These are phyloP conservation scores for Enteromius argenteus DNA, from an alignment of 2,797 vertebrate species.

Conservation along the genomic window DNA sequence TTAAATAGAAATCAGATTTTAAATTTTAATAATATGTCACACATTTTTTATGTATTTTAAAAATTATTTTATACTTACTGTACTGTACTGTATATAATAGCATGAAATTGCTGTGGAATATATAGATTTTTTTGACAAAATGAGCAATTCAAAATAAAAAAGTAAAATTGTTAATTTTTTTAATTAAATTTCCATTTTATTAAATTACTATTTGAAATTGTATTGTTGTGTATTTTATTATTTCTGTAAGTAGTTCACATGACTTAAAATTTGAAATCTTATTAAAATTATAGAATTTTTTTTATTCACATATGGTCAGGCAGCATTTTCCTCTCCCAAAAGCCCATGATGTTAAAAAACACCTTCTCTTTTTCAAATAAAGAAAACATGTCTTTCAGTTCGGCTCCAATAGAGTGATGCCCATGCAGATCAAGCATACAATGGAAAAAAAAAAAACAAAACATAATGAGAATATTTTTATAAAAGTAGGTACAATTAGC, in stretches of 20 bases:
- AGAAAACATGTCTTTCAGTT: slow-evolving; percentile 20
- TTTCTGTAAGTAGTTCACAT: not conserved
- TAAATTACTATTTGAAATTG: not conserved
- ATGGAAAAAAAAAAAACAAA: not conserved
- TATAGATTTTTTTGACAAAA: not conserved
- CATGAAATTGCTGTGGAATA: not conserved
- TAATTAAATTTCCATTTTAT: not conserved
- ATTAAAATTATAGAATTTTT: not conserved
- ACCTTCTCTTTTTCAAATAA: not conserved
- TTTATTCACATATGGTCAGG: not conserved
- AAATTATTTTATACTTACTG: too few relatives aligned
- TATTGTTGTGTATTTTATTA: not conserved
- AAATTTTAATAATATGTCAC: not conserved
- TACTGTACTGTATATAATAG: not conserved
- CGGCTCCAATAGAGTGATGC: slow-evolving; percentile 18
- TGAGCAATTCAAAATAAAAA: too few relatives aligned
- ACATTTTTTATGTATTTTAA: not conserved
- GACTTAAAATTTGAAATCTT: not conserved
- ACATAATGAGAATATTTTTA: slow-evolving; percentile 9
- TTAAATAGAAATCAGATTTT: not conserved
- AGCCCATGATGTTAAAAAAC: not conserved
- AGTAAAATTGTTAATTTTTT: too few relatives aligned
- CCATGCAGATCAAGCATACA: slow-evolving; percentile 26
- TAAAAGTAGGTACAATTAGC: slow-evolving; percentile 24
- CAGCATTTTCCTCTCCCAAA: not conserved